Conservation (phyloP, 2,113 vertebrate genomes). For the Cryptoleucopteryx plumbea region DNA sequence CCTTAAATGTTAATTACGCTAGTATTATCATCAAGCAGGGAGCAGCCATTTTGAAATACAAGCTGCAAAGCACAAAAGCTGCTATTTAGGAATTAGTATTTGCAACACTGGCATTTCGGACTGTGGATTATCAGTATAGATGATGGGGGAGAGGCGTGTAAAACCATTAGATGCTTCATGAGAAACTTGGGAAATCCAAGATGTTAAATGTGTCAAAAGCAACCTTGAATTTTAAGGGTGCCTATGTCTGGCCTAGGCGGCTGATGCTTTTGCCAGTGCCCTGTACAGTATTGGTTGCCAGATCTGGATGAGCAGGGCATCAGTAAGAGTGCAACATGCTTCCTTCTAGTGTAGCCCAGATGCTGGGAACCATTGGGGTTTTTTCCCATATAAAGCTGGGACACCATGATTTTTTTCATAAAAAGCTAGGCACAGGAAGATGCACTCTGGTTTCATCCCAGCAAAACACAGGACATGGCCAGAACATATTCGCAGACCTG, state of each 20-base stretch:
- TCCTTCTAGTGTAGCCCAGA: background rate
- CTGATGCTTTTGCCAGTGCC: background rate
- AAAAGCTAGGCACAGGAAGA: background rate
- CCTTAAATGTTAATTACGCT: background rate
- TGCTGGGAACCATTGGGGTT: fast-evolving
- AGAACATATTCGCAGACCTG: background rate
- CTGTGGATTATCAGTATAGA: background rate
- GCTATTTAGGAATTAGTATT: background rate
- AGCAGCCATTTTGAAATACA: background rate
- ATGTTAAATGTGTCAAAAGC: background rate
- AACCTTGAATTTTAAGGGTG: background rate
- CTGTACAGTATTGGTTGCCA: background rate
- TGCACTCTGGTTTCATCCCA: background rate
- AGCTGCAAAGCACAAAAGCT: background rate
- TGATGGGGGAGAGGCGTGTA: background rate
- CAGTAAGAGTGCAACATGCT: fast-evolving
- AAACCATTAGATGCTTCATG: background rate
- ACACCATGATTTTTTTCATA: background rate
- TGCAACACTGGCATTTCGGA: background rate
- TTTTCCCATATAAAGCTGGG: background rate
- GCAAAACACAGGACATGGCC: background rate
- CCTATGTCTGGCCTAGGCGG: background rate
- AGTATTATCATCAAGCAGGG: background rate
- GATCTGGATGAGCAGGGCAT: background rate
- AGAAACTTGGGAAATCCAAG: background rate